Conservation (phyloP, 2,797 vertebrate species). For the Rhabdophis nuchalis region DNA sequence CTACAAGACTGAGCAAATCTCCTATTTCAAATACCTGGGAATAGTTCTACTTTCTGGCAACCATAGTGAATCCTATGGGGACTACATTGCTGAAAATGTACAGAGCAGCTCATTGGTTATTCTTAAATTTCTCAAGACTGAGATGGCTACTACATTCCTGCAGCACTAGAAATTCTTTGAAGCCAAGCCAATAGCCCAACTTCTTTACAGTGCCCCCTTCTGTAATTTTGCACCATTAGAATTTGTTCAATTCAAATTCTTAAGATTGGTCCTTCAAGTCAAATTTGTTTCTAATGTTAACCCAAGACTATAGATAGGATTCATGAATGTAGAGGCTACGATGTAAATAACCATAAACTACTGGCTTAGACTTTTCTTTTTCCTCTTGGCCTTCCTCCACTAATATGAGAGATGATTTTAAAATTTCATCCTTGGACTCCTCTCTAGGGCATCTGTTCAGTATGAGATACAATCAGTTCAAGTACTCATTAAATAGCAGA, state of each 20-base stretch:
- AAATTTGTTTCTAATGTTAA: neutral
- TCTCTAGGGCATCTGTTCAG: neutral
- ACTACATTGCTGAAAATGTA: neutral
- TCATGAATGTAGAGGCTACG: neutral
- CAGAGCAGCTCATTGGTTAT: neutral
- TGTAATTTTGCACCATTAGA: neutral
- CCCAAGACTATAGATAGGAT: neutral
- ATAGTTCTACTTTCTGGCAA: neutral
- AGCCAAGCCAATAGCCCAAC: neutral
- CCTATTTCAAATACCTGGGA: neutral
- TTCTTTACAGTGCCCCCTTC: neutral
- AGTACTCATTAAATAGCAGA: neutral
- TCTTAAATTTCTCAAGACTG: neutral
- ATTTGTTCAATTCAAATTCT: neutral
- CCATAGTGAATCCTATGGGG: neutral
- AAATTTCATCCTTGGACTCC: neutral
- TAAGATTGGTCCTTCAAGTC: neutral
- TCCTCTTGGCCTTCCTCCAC: neutral
- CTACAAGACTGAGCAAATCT: neutral
- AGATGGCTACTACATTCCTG: neutral
- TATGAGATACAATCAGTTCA: neutral
- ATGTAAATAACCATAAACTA: neutral
- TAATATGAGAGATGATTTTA: neutral
- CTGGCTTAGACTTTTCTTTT: neutral
- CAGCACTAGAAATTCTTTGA: neutral